These are phyloP conservation scores for Misgurnus anguillicaudatus DNA, from an alignment of 2,113 vertebrate species.

Conservation along the genomic window DNA sequence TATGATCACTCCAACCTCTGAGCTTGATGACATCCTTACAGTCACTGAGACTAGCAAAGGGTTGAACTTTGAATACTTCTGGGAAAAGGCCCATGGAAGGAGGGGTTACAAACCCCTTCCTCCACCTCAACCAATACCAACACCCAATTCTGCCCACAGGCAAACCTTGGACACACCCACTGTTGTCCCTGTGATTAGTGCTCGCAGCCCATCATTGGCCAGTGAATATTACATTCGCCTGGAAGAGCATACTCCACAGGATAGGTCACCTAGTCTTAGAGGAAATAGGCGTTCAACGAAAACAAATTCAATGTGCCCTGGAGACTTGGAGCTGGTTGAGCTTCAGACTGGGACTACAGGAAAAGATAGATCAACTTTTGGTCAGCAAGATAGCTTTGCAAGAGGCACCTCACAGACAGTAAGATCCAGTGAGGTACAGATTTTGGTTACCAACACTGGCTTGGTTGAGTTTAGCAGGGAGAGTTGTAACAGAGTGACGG, in stretches of 20 bases:
- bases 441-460: conserved; percentile 71
- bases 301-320: conserved; percentile 58
- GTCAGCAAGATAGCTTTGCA: conserved; percentile 57
- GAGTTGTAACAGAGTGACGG: conserved; percentile 72
- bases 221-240: conserved; percentile 91
- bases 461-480: conserved; percentile 73
- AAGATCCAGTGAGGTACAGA: conserved; percentile 72
- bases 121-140: conserved; percentile 75
- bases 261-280: conserved; percentile 72
- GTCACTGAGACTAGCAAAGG: conserved; percentile 92
- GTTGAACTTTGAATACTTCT: conserved; percentile 92
- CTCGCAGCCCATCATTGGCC: conserved; percentile 88
- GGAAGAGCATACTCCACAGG: conserved; percentile 85
- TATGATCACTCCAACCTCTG: conserved; percentile 72
- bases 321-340: conserved; percentile 77
- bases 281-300: conserved; percentile 57
- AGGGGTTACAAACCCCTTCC: conserved; percentile 79
- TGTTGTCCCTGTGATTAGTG: conserved; percentile 88
- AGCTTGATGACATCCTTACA: conserved; percentile 88
- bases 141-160: conserved; percentile 75
- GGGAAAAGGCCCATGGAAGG: conserved; percentile 87
- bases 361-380: conserved; percentile 69
- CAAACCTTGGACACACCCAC: conserved; percentile 86
- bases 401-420: conserved; percentile 57
- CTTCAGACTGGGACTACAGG: conserved; percentile 70